Base-by-base conservation (phyloP, 2,888 invertebrate species). In the Eupithecia tripunctaria region DNA sequence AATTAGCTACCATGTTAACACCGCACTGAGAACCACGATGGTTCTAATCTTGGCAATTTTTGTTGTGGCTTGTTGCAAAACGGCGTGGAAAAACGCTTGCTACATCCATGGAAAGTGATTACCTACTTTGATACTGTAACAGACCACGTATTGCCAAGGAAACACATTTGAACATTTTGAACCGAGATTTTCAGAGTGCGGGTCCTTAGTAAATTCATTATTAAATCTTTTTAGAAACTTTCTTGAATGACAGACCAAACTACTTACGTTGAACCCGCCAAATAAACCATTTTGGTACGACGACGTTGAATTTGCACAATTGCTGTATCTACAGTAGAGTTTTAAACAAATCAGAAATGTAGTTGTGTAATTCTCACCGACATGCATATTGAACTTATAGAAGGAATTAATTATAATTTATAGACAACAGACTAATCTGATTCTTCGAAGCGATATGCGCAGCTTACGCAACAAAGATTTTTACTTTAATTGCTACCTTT, bases 81-180 rank as follows among this genome's bases (percentile, higher is more conserved):
- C 80, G 72, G 82, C 84, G 88, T 86, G 87, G 89, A 86, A 89
- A 90, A 89, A 89, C 83, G 82, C 83, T 92, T 93, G 89, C 92
- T 84, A 88, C 91, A 93, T 82, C 79, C 71, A 91, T 91, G 82
- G 83, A 63, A 77, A 80, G 74, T 78, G 79, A 75, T 82, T 80
- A 77, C 65, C 82, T 80, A 77, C 65, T 78, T 74, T 73, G 69
- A 76, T 76, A 15, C 15, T 15, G n/a, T 43, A 1, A 43, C n/a
- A 8, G 7, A 29, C 29, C 5, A 5, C 5, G 36, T 36, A 8
- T n/a, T 43, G 8, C 7, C n/a, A 43, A 8, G 25, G 15, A 27
- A 59, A 59, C 25, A 15, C 8, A 18, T 7, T 60, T 60, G n/a
- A n/a, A n/a, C n/a, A n/a, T 7, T 2, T 18, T 12, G 1, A 47